These are phyloP conservation scores for Helarctos malayanus DNA, from an alignment of 2,797 vertebrate genomes.

Conservation along the genomic window DNA sequence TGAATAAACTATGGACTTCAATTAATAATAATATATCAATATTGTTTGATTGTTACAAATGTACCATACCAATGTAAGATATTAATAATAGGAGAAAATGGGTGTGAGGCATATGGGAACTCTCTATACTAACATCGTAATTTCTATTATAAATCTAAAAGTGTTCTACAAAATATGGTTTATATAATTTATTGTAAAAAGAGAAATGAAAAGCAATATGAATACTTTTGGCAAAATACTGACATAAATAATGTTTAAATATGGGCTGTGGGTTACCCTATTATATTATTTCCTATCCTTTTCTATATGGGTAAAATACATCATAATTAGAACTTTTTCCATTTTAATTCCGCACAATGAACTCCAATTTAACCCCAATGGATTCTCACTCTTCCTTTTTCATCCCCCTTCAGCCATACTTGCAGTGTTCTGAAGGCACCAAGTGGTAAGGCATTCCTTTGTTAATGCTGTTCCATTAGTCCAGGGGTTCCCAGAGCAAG, in stretches of 20 bases:
- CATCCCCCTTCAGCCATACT: neutral
- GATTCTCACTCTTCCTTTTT: neutral
- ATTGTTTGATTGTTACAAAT: neutral
- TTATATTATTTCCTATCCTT: neutral
- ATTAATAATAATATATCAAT: neutral
- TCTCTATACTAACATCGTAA: neutral
- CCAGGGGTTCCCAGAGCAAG: neutral
- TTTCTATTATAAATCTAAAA: conserved; percentile 43
- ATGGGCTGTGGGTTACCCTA: neutral
- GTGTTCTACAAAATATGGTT: neutral
- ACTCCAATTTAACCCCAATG: neutral
- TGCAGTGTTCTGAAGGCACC: conserved; percentile 6
- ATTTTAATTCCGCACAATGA: conserved; percentile 20
- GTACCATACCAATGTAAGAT: neutral
- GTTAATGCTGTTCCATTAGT: neutral
- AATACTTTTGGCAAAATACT: neutral
- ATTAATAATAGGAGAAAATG: neutral
- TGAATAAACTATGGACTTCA: neutral
- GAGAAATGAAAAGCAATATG: neutral
- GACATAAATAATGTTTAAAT: conserved; percentile 34
- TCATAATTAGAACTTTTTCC: neutral
- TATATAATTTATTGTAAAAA: neutral
- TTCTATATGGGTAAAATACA: neutral
- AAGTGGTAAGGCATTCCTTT: neutral
- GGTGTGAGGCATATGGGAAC: neutral